These are phyloP conservation scores for Drosophila ficusphila DNA, from an alignment of 1,140 invertebrate species.

Conservation along the genomic window DNA sequence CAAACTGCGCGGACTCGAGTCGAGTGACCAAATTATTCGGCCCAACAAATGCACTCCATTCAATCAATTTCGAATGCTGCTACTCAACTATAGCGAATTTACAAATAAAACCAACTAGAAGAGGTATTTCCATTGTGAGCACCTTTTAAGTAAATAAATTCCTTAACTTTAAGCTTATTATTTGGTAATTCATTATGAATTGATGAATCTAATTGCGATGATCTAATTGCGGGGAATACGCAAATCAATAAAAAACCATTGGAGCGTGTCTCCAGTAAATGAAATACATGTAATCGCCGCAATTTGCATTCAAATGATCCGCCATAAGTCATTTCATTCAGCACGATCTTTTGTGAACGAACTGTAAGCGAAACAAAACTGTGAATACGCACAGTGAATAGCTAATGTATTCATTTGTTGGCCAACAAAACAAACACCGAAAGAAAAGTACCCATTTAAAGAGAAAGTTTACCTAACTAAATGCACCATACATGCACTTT, in stretches of 20 bases:
- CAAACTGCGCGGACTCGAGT: not conserved
- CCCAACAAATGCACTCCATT: conserved; percentile 2
- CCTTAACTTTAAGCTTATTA: too few species aligned
- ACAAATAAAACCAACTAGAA: too few species aligned
- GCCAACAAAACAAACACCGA: not conserved
- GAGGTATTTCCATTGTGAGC: too few species aligned
- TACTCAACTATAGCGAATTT: too few species aligned
- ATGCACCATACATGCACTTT: too few species aligned
- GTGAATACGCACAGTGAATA: conserved; percentile 9
- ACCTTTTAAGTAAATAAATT: too few species aligned
- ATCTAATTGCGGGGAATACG: not conserved
- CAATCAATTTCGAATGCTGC: not conserved
- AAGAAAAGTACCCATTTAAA: not conserved
- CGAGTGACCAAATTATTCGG: conserved; percentile 15
- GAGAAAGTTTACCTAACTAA: not conserved
- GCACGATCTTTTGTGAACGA: conserved; percentile 8
- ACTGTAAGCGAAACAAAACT: conserved; percentile 20
- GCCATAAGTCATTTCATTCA: conserved; percentile 11
- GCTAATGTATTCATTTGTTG: not conserved
- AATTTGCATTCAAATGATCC: conserved; percentile 31
- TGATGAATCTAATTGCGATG: not conserved
- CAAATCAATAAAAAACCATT: not conserved
- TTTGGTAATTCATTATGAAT: too few species aligned
- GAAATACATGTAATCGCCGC: conserved; percentile 13
- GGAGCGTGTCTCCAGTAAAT: conserved; percentile 5